Base-by-base conservation (phyloP, 1,140 invertebrate genomes). In the Melipona quadrifasciata region DNA sequence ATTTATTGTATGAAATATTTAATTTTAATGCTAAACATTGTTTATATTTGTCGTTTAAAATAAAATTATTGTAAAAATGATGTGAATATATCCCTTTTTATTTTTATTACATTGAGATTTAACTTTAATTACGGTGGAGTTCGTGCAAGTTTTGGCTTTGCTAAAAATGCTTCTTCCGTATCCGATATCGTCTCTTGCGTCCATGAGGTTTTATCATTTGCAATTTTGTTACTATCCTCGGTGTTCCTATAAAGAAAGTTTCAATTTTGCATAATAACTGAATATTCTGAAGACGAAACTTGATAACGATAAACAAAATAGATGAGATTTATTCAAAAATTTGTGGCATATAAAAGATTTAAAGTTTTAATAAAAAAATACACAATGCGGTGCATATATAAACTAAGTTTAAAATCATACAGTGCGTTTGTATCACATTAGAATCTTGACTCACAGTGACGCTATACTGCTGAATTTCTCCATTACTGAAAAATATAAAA, bases 121-220 rank as follows among this genome's bases (percentile, higher is more conserved):
- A 3, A 17, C 58, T 61, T 27, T 11, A 57, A 77, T 74, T 72
- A 67, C 5, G 91, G 91, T 58, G 93, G 92, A 19, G 92, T 94
- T 27, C 93, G 86, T 68, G 86, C 84, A 80, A 94, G 82, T 68
- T 91, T 92, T 82, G 92, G 92, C 77, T 93, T 93, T 0, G 93
- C 87, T 47, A 88, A 47, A 77, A 93, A 93, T 34, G 89, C 92
- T n/a, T 91, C 90, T 75, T 90, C 89, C 31, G 70, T 80, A 55
- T 75, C 75, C 31, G 75, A 51, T 31, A 85, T 68, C 27, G 53
- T 57, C 39, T 88, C 58, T 55, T 78, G 55, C 68, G 51, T 68
- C 65, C 75, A 76, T 12, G 31, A 65, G 75, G 3, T 10, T 81
- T 84, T 73, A 14, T 81, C 80, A 27, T 65, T 39, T 71, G 31